phyloP scores from a whole-genome alignment of 2,888 invertebrate species.

The Oscheius onirici region DNA sequence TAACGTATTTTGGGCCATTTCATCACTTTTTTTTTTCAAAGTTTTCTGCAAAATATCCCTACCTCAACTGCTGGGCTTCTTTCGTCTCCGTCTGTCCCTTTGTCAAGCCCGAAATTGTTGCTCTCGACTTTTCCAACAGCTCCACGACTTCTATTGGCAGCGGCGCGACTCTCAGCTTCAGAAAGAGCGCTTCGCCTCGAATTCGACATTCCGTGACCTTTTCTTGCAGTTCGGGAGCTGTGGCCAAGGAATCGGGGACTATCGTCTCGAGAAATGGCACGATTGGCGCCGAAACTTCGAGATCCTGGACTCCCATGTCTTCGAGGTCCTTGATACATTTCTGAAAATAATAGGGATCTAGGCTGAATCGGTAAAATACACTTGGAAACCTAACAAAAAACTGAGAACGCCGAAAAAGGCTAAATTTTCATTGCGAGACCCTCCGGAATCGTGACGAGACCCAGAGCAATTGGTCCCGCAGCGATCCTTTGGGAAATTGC shows the following conservation, averaged over 20 bases:
- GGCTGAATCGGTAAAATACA: too few relatives aligned
- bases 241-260: slow-evolving; percentile 73
- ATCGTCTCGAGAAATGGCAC: slow-evolving; percentile 95
- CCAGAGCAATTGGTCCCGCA: too few relatives aligned
- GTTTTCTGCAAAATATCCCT: too few relatives aligned
- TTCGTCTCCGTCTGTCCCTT: slow-evolving; percentile 42
- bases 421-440: too few relatives aligned
- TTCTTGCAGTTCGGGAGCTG: slow-evolving; percentile 54
- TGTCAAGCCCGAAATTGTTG: slow-evolving; percentile 44
- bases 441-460: too few relatives aligned
- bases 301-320: slow-evolving; percentile 72
- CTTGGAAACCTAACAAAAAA: too few relatives aligned
- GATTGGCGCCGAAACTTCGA: slow-evolving; percentile 86
- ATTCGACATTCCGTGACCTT: slow-evolving; percentile 66
- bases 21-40: too few relatives aligned
- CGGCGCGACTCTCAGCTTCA: slow-evolving; percentile 65
- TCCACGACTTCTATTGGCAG: slow-evolving; percentile 42
- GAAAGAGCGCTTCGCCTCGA: slow-evolving; percentile 49
- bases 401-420: too few relatives aligned
- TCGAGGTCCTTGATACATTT: slow-evolving; percentile 91
- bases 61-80: slow-evolving; percentile 36
- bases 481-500: too few relatives aligned
- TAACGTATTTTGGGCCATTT: too few relatives aligned
- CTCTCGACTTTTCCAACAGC: slow-evolving; percentile 52
- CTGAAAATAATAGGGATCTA: too few relatives aligned